These are phyloP conservation scores for Cryptotermes secundus DNA, from an alignment of 1,140 invertebrate genomes.

Conservation along the genomic window DNA sequence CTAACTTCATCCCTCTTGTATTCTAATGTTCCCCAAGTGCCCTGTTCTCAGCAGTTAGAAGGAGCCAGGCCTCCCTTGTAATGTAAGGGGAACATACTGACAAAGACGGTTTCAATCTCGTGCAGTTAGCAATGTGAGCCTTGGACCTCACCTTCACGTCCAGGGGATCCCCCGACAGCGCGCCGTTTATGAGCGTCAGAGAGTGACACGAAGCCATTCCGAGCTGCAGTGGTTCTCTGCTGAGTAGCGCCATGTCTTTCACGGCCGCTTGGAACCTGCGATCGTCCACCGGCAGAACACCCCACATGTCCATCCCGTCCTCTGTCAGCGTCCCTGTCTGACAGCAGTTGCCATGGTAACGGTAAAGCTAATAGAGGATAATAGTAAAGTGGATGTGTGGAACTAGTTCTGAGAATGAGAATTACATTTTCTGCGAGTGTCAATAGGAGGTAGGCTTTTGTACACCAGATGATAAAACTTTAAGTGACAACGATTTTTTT, in stretches of 20 bases:
- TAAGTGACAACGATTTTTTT: neutral
- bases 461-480: neutral
- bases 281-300: constrained; percentile 67
- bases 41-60: too few relatives aligned
- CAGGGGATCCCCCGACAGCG: constrained; percentile 77
- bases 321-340: constrained; percentile 92
- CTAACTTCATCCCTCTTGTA: too few relatives aligned
- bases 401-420: neutral
- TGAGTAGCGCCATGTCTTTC: constrained; percentile 51
- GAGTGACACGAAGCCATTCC: constrained; percentile 80
- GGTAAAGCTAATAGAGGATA: neutral
- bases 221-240: constrained; percentile 52
- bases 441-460: too few relatives aligned
- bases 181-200: constrained; percentile 75
- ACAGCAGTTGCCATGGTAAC: constrained; percentile 31
- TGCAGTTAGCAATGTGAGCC: too few relatives aligned
- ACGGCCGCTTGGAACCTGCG: constrained; percentile 59
- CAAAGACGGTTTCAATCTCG: too few relatives aligned
- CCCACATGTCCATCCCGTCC: constrained; percentile 91
- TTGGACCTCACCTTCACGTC: constrained; percentile 63
- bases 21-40: too few relatives aligned
- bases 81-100: too few relatives aligned
- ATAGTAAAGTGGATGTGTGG: neutral
- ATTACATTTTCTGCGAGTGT: too few relatives aligned
- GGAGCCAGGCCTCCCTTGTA: too few relatives aligned